Evolutionary conservation across 2,888 invertebrate genomes (phyloP).

Genomic region (Danaus chrysippus): DNA sequence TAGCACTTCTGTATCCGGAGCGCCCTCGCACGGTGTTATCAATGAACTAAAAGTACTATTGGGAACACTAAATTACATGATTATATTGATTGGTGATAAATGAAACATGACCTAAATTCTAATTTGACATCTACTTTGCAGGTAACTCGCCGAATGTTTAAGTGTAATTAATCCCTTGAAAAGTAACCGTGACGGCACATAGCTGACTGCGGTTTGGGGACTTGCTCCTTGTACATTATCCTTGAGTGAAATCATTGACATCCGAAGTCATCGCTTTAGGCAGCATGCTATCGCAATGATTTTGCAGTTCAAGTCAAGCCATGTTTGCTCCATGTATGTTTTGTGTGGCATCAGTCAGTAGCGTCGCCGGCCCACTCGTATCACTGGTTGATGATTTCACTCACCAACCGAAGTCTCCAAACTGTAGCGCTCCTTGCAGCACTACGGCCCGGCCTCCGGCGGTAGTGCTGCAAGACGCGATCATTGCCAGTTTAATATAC

Average conservation of each 20-base stretch:
- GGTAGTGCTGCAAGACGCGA: conserved; percentile 72
- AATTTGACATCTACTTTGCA: conserved; percentile 78
- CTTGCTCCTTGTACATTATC: conserved; percentile 45
- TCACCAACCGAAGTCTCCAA: conserved; percentile 52
- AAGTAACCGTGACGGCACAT: conserved; percentile 71
- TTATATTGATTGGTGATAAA: conserved; percentile 63
- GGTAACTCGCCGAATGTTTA: conserved; percentile 76
- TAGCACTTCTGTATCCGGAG: conserved; percentile 40
- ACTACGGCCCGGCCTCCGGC: conserved; percentile 53
- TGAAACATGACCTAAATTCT: conserved; percentile 75
- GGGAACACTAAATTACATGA: conserved; percentile 66
- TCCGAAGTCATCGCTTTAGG: background rate
- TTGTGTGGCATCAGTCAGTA: background rate
- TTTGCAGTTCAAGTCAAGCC: background rate
- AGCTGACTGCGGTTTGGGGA: conserved; percentile 58
- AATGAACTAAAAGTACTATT: conserved; percentile 44
- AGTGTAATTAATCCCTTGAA: conserved; percentile 65
- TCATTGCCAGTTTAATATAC: conserved; percentile 67
- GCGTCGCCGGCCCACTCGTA: background rate
- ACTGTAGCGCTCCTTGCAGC: conserved; percentile 67
- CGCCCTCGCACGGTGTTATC: conserved; percentile 48
- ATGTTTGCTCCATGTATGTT: background rate
- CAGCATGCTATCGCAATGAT: background rate
- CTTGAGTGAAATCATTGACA: conserved; percentile 43
- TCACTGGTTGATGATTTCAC: conserved; percentile 38